Base-by-base conservation (phyloP, 2,113 vertebrate genomes). In the Plestiodon gilberti region DNA sequence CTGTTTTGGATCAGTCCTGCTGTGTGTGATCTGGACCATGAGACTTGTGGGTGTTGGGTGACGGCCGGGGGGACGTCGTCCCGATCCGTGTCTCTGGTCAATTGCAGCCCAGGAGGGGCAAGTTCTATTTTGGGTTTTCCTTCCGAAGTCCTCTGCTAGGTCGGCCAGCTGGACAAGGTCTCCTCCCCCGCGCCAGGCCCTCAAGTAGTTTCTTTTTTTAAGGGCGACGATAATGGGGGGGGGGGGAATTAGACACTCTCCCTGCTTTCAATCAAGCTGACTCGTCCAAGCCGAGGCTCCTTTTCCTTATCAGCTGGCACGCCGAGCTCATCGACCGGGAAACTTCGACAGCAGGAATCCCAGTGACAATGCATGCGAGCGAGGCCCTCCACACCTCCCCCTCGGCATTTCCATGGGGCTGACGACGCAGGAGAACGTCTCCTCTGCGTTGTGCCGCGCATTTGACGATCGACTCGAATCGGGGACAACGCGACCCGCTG, bases 151-250 rank as follows among this genome's bases (percentile, higher is more conserved):
- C 43, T 15, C 18, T 23, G 30, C 28, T 30, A 15, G 59, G 4
- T 6, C 22, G 35, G 59, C 64, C 80, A 52, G 38, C 43, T 55
- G 64, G 28, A 67, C n/a, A 43, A 65, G 11, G 14, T 48, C 61
- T 43, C 64, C n/a, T 4, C n/a, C 65, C 89, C 85, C 35, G 40
- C 81, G 69, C 89, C 57, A 73, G 78, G 28, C 69, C 86, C 87
- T 91, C 77, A 90, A 93, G 91, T 83, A 85, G 80, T 91, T 93
- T 90, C 86, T 93, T 93, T 95, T 91, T 92, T 86, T 88, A 93
- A 88, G 89, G 83, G 67, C 79, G 57, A 64, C 83, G 81, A 89
- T 92, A 90, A 89, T 90, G 81, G 77, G 73, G 74, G 64, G 83
- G 81, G 77, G 73, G 74, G 64, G 83, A 75, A 87, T 88, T 85